Evolutionary conservation across 2,113 vertebrate genomes (phyloP), one percentile per base, ranked within the genome.

Genomic region (Rafetus swinhoei): DNA sequence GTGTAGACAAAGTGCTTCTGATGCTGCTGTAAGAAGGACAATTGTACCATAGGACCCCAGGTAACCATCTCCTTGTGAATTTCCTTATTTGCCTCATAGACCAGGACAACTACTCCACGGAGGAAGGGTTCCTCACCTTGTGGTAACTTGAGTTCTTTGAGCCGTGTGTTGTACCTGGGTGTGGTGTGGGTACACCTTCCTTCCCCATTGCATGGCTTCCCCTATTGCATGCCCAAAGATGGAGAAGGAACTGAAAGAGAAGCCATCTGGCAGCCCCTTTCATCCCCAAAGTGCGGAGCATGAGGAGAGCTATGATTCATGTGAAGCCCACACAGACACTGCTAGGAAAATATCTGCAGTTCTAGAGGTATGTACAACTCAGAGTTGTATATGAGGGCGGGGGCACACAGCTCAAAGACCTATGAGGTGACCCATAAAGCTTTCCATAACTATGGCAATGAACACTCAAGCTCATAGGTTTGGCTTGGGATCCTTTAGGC

Each of bases 141-240:
- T 9, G 9, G 18, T 72, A 72, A 35, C n/a, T 35, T 72, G n/a
- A 72, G 18, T 35, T 72, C 65, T 72, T 69, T 18, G 8, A 19
- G 32, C 18, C n/a, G 65, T 69, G 65, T 69, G 32, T 19, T n/a
- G 18, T 19, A n/a, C 32, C 65, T 35, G n/a, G 15, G 9, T 21
- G 8, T 72, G n/a, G 65, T 35, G 65, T 7, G 32, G 9, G 9
- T 11, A 0, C 2, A 1, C 1, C 2, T 9, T 60, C 9, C 12
- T 2, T 35, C 21, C 24, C 14, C 60, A 11, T 2, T 1, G 1
- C 32, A 3, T 1, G n/a, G 16, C 16, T 72, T 35, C 65, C n/a
- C 14, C 1, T 11, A n/a, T 18, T 10, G 32, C 9, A 29, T 35
- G 9, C 25, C n/a, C 21, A 72, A 7, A 5, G 18, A 7, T 35